phyloP scores from a whole-genome alignment of 2,888 invertebrate species.

The Drosophila rellima region DNA sequence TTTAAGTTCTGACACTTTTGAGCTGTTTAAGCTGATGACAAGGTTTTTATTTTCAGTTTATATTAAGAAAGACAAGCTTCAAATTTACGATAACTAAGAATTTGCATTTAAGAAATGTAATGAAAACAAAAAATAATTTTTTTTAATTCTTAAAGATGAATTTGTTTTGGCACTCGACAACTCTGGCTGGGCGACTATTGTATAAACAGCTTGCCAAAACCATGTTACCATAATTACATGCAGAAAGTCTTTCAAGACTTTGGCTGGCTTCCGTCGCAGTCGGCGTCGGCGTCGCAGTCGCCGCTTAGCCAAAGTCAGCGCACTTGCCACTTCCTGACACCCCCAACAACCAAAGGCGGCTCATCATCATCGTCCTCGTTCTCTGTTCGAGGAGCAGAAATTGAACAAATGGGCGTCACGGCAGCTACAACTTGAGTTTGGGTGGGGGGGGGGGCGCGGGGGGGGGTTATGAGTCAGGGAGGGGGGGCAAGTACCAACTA shows the following conservation, averaged over 20 bases:
- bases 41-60: neutral
- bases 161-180: constrained; percentile 40
- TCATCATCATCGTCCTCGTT: constrained; percentile 9
- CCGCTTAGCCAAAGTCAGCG: constrained; percentile 55
- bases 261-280: constrained; percentile 61
- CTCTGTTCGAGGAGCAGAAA: constrained; percentile 6
- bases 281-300: neutral
- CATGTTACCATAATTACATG: constrained; percentile 83
- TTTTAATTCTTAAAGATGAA: neutral
- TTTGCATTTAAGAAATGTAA: neutral
- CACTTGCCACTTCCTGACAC: constrained; percentile 24
- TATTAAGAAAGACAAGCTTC: neutral
- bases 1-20: no score
- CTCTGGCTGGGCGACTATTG: constrained; percentile 42
- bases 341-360: constrained; percentile 16
- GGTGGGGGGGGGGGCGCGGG: no score
- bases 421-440: constrained; percentile 38
- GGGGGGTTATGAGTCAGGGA: no score
- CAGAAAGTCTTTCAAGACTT: constrained; percentile 67
- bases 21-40: no score
- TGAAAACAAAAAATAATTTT: fast-evolving
- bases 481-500: constrained; percentile 59
- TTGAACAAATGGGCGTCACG: constrained; percentile 71
- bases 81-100: neutral
- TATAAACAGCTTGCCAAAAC: constrained; percentile 69